These are phyloP conservation scores for Coregonus ussuriensis DNA, from an alignment of 2,797 vertebrate genomes.

Conservation along the genomic window DNA sequence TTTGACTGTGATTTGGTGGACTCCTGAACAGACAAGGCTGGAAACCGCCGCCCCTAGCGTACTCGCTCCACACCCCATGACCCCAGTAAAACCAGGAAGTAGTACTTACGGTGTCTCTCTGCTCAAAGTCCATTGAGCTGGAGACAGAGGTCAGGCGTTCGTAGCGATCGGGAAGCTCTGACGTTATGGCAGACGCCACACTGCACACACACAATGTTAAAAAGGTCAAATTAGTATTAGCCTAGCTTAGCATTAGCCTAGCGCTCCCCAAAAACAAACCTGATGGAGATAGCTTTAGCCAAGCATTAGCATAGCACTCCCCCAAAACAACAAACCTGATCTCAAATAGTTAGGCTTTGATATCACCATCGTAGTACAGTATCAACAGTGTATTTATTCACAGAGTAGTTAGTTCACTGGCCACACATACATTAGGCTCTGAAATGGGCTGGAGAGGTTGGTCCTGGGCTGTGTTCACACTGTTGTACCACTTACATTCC, in stretches of 20 bases:
- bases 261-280: too few species aligned
- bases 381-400: not conserved
- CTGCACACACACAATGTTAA: slow-evolving; percentile 66
- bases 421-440: slow-evolving; percentile 15
- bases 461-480: not conserved
- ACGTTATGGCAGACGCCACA: slow-evolving; percentile 85
- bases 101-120: slow-evolving; percentile 91
- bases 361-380: not conserved
- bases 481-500: slow-evolving; percentile 22
- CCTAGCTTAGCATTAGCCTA: slow-evolving; percentile 8
- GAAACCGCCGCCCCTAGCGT: not conserved
- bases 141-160: slow-evolving; percentile 96
- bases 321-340: not conserved
- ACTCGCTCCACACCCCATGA: not conserved
- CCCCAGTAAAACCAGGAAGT: not conserved
- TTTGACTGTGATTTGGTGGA: too few species aligned
- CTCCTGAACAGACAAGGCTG: too few species aligned
- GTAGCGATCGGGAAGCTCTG: slow-evolving; percentile 88
- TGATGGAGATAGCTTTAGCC: slow-evolving; percentile 9
- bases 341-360: not conserved
- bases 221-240: not conserved
- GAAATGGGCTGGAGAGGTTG: slow-evolving; percentile 63
- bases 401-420: not conserved
- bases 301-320: not conserved
- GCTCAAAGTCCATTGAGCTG: slow-evolving; percentile 96